Base-by-base conservation (phyloP, 2,113 vertebrate species). In the Toxotes jaculatrix region DNA sequence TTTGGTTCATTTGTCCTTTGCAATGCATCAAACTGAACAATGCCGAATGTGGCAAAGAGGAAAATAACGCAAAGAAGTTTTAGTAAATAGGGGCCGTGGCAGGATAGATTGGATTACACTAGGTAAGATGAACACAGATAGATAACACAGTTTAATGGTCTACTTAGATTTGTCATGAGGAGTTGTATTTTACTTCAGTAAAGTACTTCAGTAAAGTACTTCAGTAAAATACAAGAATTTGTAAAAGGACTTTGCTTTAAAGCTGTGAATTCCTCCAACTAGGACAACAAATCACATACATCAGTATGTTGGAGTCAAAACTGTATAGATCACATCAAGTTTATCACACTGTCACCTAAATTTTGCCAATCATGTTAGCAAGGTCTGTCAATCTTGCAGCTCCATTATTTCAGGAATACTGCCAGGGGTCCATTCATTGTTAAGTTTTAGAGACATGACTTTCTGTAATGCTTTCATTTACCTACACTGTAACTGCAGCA, bases 1-100 rank as follows among this genome's bases (percentile, higher is more conserved):
- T 84, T 87, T 79, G 80, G 57, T 62, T 79, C 56, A 80, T 89
- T 88, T 85, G 69, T 53, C 72, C 80, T 76, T 32, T 11, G 32
- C 64, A 55, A 78, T 63, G 79, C 74, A 60, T 66, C 85, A 65
- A 42, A 74, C 67, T 76, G 45, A 42, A 86, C 66, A 76, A 78
- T 36, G 71, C 59, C 60, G 57, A 64, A n/a, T 69, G 53, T 32
- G 57, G 82, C 21, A 11, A 53, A 66, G 49, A 82, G 83, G 47
- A 87, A 83, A 77, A 40, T 8, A 76, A 59, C 8, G 7, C 60
- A 60, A 45, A 68, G 60, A 77, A 38, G 11, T 87, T 67, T 67
- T 47, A 63, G 49, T 32, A 71, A 80, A 88, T 19, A 23, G 9
- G 55, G 55, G 19, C 34, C 43, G 2, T 10, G 65, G 62, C 59